These are phyloP conservation scores for Canis aureus DNA, from an alignment of 2,113 vertebrate genomes.

Conservation along the genomic window DNA sequence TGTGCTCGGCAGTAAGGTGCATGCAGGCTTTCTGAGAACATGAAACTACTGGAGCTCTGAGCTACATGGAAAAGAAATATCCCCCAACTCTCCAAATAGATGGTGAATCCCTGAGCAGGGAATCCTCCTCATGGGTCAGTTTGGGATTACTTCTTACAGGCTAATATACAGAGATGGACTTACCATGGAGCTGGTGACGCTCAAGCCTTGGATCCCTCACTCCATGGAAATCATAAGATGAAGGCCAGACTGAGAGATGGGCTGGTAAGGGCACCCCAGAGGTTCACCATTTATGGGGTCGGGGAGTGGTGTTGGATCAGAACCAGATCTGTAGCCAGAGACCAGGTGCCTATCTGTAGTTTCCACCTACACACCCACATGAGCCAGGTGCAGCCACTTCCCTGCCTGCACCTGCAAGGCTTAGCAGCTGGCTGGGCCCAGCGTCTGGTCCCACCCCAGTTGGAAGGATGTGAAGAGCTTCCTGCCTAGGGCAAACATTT, in stretches of 20 bases:
- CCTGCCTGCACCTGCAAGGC: conserved; percentile 62
- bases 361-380: neutral
- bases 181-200: neutral
- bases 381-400: conserved; percentile 64
- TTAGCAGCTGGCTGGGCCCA: neutral
- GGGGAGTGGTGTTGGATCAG: conserved; percentile 40
- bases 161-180: neutral
- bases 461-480: conserved; percentile 2
- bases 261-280: neutral
- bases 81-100: neutral
- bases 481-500: neutral
- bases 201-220: neutral
- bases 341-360: conserved; percentile 6
- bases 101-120: neutral
- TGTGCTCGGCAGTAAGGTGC: neutral
- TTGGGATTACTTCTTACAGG: neutral
- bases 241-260: neutral
- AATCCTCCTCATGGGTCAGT: neutral
- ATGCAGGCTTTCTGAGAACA: conserved; percentile 48
- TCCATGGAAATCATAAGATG: neutral
- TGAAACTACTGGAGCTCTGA: neutral
- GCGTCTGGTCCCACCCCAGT: neutral
- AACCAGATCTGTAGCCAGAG: neutral
- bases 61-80: neutral
- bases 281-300: neutral